Evolutionary conservation across 35 echinoderm and acorn worm species (phyloP).

Genomic region (Anneissia japonica): DNA sequence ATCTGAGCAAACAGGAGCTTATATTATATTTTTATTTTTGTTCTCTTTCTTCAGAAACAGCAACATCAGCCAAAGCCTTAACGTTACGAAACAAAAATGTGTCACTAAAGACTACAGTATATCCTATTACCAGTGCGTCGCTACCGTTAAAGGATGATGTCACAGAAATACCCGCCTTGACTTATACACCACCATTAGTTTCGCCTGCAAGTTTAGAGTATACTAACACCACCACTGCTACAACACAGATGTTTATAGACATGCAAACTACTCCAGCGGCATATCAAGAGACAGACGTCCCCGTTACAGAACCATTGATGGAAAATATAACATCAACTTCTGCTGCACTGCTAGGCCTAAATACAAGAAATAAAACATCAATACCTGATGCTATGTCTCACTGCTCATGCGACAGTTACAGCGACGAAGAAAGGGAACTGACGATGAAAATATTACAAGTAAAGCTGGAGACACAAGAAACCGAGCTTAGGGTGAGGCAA

Average conservation of each 20-base stretch:
- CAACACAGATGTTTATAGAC: background rate
- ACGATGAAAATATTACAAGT: background rate
- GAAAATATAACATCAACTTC: background rate
- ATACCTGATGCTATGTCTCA: background rate
- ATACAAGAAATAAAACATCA: background rate
- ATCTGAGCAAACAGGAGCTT: too few relatives aligned
- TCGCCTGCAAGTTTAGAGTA: background rate
- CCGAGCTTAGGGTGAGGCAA: background rate
- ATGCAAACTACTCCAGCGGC: background rate
- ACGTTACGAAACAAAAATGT: background rate
- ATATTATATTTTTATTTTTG: too few relatives aligned
- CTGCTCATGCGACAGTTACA: background rate
- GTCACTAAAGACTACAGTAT: background rate
- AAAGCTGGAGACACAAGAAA: background rate
- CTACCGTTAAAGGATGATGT: background rate
- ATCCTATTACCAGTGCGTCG: background rate
- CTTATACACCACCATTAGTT: background rate
- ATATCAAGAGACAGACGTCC: background rate
- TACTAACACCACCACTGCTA: background rate
- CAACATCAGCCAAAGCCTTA: background rate
- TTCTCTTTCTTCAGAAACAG: too few relatives aligned
- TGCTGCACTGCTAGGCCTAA: background rate
- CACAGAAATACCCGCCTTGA: background rate
- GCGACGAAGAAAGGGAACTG: background rate
- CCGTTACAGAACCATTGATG: background rate